A percentile compares a stretch with the other conserved stretches of the same genome.
Conservation (phyloP, 2,113 vertebrate species). For the Archocentrus centrarchus region DNA sequence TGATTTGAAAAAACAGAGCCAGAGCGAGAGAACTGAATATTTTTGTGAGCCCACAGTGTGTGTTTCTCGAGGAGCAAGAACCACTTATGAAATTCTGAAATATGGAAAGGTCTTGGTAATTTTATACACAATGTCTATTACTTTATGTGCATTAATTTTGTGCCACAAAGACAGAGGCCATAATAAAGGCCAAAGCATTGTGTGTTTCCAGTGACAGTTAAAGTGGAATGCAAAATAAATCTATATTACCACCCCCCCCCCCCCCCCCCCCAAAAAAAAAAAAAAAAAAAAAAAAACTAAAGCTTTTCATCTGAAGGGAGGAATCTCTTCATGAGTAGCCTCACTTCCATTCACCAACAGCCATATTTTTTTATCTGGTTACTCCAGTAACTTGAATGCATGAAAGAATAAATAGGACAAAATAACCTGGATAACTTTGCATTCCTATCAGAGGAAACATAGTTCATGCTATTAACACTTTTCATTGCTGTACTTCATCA, state of each 20-base stretch:
- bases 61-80: background rate
- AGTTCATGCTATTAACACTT: background rate
- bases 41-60: background rate
- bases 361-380: conserved; percentile 35
- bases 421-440: background rate
- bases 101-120: background rate
- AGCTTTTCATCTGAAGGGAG: background rate
- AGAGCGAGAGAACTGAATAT: background rate
- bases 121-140: too few species aligned
- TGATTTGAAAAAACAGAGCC: background rate
- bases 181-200: background rate
- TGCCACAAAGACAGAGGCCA: background rate
- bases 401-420: conserved; percentile 39
- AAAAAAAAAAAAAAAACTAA: background rate
- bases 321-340: conserved; percentile 12
- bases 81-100: background rate
- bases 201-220: background rate
- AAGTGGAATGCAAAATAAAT: background rate
- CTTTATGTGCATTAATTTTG: background rate
- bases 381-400: conserved; percentile 41
- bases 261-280: too few species aligned
- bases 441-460: conserved; percentile 3
- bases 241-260: background rate
- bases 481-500: background rate
- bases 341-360: conserved; percentile 26